Conservation (phyloP, 2,113 vertebrate species). For the Agelaius phoeniceus region DNA sequence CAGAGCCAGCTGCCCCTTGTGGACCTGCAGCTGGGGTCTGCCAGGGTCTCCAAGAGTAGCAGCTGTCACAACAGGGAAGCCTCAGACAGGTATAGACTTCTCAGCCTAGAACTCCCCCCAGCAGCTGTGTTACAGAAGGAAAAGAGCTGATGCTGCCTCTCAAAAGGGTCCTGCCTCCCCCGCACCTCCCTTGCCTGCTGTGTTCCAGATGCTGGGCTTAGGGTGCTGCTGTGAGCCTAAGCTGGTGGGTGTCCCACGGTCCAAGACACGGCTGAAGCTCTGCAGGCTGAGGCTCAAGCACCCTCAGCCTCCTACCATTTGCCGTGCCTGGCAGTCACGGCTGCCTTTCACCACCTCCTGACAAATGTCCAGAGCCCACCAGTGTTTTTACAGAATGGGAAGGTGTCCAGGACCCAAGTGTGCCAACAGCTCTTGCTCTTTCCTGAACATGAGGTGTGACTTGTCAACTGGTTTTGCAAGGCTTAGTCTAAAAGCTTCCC, state of each 20-base stretch:
- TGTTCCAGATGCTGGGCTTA: background rate
- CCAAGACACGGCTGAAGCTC: background rate
- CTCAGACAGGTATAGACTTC: rapidly evolving
- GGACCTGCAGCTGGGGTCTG: background rate
- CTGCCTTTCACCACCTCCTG: background rate
- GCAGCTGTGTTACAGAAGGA: background rate
- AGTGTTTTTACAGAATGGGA: background rate
- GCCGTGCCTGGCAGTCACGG: rapidly evolving
- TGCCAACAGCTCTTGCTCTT: background rate
- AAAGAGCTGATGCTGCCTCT: rapidly evolving
- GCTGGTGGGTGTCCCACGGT: background rate
- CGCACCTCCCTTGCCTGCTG: background rate
- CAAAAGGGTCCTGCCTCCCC: background rate
- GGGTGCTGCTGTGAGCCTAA: background rate
- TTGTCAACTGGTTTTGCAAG: background rate
- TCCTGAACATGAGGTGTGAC: background rate
- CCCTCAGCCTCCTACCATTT: background rate
- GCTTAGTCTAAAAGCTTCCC: background rate
- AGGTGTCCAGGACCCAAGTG: rapidly evolving
- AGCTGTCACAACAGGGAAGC: background rate
- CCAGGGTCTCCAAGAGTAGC: background rate
- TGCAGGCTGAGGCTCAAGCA: background rate
- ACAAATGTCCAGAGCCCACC: rapidly evolving
- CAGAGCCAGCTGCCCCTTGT: background rate
- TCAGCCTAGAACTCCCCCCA: background rate